Evolutionary conservation across 2,888 invertebrate genomes (phyloP).

Genomic region (Corythucha ciliata): DNA sequence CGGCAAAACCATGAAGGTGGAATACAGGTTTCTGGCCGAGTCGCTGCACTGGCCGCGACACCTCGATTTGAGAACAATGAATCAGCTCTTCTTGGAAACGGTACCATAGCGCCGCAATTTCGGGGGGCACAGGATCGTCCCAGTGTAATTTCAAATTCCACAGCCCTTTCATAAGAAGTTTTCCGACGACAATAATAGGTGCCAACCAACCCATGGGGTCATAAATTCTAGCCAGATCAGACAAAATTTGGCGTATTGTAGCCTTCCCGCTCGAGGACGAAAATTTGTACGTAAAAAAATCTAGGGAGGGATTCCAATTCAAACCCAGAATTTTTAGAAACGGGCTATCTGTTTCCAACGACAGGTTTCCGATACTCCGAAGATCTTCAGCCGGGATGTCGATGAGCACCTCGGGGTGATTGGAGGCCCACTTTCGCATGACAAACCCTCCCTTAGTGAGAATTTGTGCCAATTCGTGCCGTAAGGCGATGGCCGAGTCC

Average conservation of each 20-base stretch:
- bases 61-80: not conserved
- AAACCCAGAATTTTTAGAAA: conserved; percentile 11
- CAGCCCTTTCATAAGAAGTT: no score
- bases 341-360: not conserved
- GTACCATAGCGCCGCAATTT: no score
- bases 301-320: not conserved
- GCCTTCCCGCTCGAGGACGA: not conserved
- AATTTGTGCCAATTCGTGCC: not conserved
- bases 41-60: not conserved
- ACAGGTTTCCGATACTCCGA: no score
- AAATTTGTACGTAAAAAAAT: conserved; percentile 5
- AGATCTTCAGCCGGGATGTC: no score
- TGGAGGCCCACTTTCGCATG: conserved; percentile 6
- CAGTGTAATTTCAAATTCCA: no score
- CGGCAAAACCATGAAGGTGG: conserved; percentile 24
- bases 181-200: conserved; percentile 7
- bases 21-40: not conserved
- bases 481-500: not conserved
- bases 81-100: no score
- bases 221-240: conserved; percentile 4
- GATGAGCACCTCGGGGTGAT: not conserved
- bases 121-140: no score
- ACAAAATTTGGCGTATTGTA: conserved; percentile 3
- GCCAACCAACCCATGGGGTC: conserved; percentile 7
- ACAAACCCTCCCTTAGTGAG: not conserved